phyloP scores from a whole-genome alignment of 2,113 vertebrate genomes.

The Poecilia latipinna region DNA sequence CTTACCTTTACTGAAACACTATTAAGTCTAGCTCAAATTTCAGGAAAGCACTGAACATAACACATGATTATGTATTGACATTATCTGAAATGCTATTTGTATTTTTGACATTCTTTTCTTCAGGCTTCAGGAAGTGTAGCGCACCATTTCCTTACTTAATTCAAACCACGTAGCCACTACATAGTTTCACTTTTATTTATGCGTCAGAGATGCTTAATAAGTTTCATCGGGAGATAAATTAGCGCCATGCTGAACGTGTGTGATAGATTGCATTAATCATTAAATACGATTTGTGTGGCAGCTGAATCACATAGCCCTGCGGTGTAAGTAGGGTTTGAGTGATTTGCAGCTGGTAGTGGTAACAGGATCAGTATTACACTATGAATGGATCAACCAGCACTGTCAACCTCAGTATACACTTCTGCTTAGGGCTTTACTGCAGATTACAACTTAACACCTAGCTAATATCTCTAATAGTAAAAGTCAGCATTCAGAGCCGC shows the following conservation, averaged over 20 bases:
- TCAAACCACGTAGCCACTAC: not conserved
- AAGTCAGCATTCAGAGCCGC: conserved; percentile 69
- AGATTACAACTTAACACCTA: conserved; percentile 79
- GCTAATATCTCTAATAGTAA: conserved; percentile 77
- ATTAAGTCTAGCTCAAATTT: not conserved
- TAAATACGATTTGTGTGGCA: conserved; percentile 52
- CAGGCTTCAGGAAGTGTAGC: not conserved
- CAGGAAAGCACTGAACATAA: not conserved
- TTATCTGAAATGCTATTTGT: not conserved
- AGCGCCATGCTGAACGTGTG: not conserved
- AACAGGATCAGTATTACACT: conserved; percentile 78
- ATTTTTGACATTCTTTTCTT: not conserved
- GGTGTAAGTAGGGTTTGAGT: conserved; percentile 58
- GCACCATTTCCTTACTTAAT: not conserved
- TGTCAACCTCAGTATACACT: conserved; percentile 72
- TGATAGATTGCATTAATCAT: conserved; percentile 6
- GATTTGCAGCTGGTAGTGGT: conserved; percentile 64
- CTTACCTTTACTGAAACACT: no score
- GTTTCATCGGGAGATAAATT: not conserved
- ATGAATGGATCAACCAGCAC: conserved; percentile 75
- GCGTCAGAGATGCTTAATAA: not conserved
- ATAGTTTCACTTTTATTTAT: not conserved
- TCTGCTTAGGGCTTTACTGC: conserved; percentile 67
- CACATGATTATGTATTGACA: not conserved
- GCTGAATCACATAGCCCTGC: conserved; percentile 38